Percentiles rank a stretch among this genome's conserved stretches.
phyloP scores from a whole-genome alignment of 2,888 invertebrate species.

The Nomada fabriciana region DNA sequence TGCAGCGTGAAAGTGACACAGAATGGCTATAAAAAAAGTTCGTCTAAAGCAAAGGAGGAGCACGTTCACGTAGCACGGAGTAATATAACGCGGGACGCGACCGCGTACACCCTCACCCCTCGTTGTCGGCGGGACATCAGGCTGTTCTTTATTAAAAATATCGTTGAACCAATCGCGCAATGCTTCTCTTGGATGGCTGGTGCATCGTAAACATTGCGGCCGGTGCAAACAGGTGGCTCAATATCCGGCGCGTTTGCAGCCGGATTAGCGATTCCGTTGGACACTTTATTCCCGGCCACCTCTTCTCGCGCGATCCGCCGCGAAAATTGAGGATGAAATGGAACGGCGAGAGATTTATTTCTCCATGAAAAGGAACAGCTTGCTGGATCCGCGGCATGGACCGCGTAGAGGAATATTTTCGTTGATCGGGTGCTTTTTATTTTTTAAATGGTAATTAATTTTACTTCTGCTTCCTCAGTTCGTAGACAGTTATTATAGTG shows the following conservation, averaged over 20 bases:
- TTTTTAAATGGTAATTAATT: background rate
- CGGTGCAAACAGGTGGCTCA: conserved; percentile 72
- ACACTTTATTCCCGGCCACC: conserved; percentile 64
- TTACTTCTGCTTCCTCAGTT: too few species aligned
- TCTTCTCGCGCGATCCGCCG: conserved; percentile 10
- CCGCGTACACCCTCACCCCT: background rate
- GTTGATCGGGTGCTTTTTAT: background rate
- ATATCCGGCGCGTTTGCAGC: conserved; percentile 70
- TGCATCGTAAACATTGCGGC: conserved; percentile 65
- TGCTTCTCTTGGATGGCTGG: conserved; percentile 11
- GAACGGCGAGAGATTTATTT: conserved; percentile 15
- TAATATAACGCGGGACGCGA: conserved; percentile 1
- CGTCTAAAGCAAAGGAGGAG: background rate
- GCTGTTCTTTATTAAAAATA: conserved; percentile 55
- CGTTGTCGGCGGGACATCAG: conserved; percentile 28
- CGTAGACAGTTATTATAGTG: too few species aligned
- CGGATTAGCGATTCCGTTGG: conserved; percentile 72
- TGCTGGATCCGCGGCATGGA: too few species aligned
- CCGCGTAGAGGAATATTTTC: background rate
- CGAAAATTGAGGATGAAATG: conserved; percentile 24
- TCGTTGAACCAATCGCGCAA: conserved; percentile 46
- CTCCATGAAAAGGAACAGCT: background rate
- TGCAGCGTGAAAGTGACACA: background rate
- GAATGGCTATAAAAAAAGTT: background rate
- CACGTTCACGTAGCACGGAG: background rate